Base-by-base conservation (phyloP, 2,113 vertebrate genomes). In the Entelurus aequoreus region DNA sequence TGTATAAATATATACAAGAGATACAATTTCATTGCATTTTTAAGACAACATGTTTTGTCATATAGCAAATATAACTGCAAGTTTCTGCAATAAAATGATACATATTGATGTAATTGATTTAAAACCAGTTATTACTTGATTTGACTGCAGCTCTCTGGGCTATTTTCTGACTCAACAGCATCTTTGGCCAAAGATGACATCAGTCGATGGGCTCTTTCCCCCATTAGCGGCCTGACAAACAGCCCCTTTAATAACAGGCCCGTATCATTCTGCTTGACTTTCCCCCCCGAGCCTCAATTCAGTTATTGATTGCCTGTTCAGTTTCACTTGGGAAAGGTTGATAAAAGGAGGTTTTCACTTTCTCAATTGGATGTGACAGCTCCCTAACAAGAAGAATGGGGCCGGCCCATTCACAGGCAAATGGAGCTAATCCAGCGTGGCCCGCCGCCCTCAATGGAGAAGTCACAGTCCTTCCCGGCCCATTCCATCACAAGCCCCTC, bases 341-440 rank as follows among this genome's bases (percentile, higher is more conserved):
- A 97, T 94, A 94, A 98, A 93, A 90, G 91, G 92, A 91, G 93
- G 92, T 96, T 94, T 97, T 95, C 92, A 93, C 91, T 95, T 94
- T 91, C 93, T 98, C 93, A 94, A 96, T 96, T 93, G 93, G 93
- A 96, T 95, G 94, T 97, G 95, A 98, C 96, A 97, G 94, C 93
- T 90, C 92, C 88, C 93, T 94, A 95, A 96, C 94, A 95, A 95
- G 96, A 98, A 95, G 94, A 98, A 99, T 97, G 94, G 95, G 94
- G 93, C 84, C 90, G 77, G 75, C 90, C 93, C 92, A 96, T 99
- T 99, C 96, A 97, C 94, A 98, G 93, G 95, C 94, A 97, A 98
- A 99, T 98, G 93, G 94, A 94, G 94, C 96, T 97, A 95, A 99
- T 97, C 95, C 95, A 95, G 93, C 93, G 93, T 95, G 93, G 90